These are phyloP conservation scores for Ochropleura leucogaster DNA, from an alignment of 2,888 invertebrate genomes.

Conservation along the genomic window DNA sequence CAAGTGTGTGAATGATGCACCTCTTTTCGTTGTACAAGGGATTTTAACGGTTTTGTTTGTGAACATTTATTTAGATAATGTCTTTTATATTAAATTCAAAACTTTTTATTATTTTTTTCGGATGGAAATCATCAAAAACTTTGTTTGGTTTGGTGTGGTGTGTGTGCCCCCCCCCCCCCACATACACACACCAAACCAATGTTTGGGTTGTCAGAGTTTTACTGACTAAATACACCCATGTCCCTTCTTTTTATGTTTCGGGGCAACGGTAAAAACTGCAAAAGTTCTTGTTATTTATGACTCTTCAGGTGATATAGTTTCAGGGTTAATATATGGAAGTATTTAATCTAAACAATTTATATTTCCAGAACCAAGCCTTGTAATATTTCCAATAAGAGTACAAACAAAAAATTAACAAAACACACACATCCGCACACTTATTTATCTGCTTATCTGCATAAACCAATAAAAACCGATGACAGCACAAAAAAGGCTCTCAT, in stretches of 20 bases:
- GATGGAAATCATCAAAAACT: no score
- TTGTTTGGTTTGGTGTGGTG: no score
- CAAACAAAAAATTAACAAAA: slow-evolving; percentile 8
- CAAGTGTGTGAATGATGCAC: slow-evolving; percentile 15
- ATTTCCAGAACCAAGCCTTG: neutral
- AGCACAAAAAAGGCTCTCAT: slow-evolving; percentile 69
- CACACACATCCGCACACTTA: slow-evolving; percentile 27
- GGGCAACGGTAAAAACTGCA: neutral
- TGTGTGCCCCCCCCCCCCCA: no score
- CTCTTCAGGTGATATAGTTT: neutral
- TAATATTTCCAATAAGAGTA: neutral
- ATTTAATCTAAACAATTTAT: neutral
- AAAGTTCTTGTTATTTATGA: neutral
- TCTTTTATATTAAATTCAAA: no score
- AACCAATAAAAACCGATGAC: slow-evolving; percentile 46
- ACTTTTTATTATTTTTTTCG: no score
- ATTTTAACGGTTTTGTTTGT: neutral
- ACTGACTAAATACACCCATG: no score
- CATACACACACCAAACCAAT: no score
- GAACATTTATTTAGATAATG: neutral
- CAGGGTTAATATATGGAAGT: neutral
- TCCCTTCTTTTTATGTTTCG: no score
- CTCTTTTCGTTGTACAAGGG: neutral
- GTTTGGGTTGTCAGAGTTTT: no score
- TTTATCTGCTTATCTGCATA: slow-evolving; percentile 46